Conservation (phyloP, 2,888 invertebrate species). For the Sussaba pulchella region DNA sequence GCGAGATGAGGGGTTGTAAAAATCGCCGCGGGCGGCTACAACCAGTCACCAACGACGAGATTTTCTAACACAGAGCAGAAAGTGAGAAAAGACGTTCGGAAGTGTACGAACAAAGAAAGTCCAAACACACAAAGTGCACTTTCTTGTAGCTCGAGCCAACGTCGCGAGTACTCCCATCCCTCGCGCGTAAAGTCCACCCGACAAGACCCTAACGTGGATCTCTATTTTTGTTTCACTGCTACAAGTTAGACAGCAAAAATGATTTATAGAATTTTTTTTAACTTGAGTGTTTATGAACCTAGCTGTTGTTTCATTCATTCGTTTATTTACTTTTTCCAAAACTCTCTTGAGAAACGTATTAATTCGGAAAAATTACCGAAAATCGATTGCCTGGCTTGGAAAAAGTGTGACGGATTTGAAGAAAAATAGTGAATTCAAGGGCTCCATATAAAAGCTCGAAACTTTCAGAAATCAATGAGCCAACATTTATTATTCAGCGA, state of each 20-base stretch:
- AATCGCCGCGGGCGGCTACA: constrained; percentile 13
- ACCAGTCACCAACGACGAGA: constrained; percentile 18
- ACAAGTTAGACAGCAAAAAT: neutral
- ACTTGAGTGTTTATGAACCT: no score
- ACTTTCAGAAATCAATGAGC: no score
- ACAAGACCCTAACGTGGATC: constrained; percentile 6
- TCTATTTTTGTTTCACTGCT: constrained; percentile 8
- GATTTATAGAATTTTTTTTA: neutral
- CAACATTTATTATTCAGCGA: no score
- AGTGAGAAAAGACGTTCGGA: constrained; percentile 2
- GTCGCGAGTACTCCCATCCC: neutral
- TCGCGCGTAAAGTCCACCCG: constrained; percentile 9
- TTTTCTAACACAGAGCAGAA: constrained; percentile 28
- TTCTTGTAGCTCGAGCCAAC: constrained; percentile 46
- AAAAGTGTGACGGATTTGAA: no score
- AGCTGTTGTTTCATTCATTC: neutral
- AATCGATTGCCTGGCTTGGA: no score
- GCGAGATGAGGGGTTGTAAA: constrained; percentile 16
- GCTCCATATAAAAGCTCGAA: no score
- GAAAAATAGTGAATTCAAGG: no score
- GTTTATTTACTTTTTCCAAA: no score
- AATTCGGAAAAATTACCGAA: no score
- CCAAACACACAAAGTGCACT: constrained; percentile 56
- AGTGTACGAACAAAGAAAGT: constrained; percentile 22
- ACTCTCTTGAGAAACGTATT: no score